Conservation (phyloP, 2,797 vertebrate species). For the Zenarchopterus dispar region DNA sequence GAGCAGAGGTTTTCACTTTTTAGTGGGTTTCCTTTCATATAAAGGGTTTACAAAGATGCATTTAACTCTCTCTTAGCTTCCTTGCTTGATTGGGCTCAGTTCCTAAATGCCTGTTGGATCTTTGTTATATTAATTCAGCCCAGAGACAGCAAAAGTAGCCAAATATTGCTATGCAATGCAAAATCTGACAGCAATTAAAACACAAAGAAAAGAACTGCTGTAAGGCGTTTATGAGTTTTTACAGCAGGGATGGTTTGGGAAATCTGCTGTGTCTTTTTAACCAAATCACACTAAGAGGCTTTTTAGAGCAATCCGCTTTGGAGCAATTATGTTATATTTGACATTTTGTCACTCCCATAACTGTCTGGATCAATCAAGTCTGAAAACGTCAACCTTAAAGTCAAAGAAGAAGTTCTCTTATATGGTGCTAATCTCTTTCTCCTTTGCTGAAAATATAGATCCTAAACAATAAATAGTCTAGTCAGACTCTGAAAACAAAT, state of each 20-base stretch:
- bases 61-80: slow-evolving; percentile 3
- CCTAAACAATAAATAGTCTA: no score
- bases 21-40: background rate
- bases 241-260: background rate
- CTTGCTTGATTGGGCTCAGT: slow-evolving; percentile 9
- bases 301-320: background rate
- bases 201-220: background rate
- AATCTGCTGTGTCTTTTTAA: background rate
- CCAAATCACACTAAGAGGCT: background rate
- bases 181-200: slow-evolving; percentile 1
- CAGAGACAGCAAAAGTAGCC: background rate
- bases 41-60: background rate
- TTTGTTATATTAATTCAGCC: background rate
- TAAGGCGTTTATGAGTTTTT: slow-evolving; percentile 5
- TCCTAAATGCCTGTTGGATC: slow-evolving; percentile 13
- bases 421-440: no score
- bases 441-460: no score
- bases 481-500: no score
- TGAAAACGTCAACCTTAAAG: no score
- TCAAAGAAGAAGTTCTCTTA: no score
- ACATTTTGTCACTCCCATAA: background rate
- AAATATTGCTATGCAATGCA: slow-evolving; percentile 2
- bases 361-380: background rate
- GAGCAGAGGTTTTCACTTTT: background rate
- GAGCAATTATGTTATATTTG: background rate